These are phyloP conservation scores for Phaetusa simplex DNA, from an alignment of 2,113 vertebrate species.

Conservation along the genomic window DNA sequence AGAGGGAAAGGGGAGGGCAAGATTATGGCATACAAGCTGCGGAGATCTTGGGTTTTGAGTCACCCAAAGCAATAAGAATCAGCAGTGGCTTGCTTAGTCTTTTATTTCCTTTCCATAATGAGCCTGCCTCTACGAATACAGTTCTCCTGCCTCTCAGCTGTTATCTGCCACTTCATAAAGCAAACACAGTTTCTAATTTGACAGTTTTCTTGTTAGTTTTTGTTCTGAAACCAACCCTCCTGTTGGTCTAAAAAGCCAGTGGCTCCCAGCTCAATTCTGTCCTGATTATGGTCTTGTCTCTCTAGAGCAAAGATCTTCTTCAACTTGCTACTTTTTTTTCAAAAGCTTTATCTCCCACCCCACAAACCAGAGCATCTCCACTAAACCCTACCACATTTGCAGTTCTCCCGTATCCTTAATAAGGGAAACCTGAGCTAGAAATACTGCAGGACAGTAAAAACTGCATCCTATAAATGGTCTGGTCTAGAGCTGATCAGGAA, in stretches of 20 bases:
- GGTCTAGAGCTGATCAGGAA: neutral
- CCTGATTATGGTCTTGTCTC: neutral
- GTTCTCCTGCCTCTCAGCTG: constrained; percentile 41
- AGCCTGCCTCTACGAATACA: constrained; percentile 55
- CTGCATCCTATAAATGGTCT: neutral
- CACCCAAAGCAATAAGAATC: constrained; percentile 52
- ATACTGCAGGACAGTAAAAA: neutral
- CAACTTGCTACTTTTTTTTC: neutral
- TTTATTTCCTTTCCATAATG: constrained; percentile 67
- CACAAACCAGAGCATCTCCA: neutral
- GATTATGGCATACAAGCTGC: neutral
- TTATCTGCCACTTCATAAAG: constrained; percentile 66
- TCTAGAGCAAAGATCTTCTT: neutral
- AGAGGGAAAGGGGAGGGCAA: neutral
- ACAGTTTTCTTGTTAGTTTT: constrained; percentile 28
- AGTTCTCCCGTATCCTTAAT: neutral
- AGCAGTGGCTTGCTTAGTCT: constrained; percentile 59
- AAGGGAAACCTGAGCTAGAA: neutral
- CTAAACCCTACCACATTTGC: neutral
- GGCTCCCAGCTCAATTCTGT: constrained; percentile 7
- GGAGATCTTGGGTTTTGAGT: constrained; percentile 39
- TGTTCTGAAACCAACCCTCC: constrained; percentile 46
- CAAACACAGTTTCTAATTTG: constrained; percentile 51
- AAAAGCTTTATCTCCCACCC: neutral
- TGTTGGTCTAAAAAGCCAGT: constrained; percentile 11